Evolutionary conservation across 2,888 invertebrate species (phyloP), one percentile per base, ranked within the genome.

Genomic region (Zygogramma bicolorata): DNA sequence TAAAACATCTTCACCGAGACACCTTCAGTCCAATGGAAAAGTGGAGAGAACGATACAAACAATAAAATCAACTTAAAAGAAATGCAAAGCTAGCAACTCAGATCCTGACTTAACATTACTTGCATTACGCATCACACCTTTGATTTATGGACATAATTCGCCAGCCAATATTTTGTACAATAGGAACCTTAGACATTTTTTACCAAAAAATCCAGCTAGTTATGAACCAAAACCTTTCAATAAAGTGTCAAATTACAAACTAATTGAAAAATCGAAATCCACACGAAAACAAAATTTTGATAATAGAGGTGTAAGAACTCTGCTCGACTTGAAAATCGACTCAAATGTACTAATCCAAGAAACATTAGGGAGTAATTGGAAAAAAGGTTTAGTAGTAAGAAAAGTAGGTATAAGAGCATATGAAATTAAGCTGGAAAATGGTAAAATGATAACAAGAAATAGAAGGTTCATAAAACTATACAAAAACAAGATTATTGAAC

Each of bases 81-180:
- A n/a, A n/a, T n/a, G n/a, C n/a, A n/a, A n/a, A n/a, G n/a, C n/a
- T n/a, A n/a, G n/a, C n/a, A n/a, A n/a, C n/a, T n/a, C n/a, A n/a
- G n/a, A n/a, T n/a, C n/a, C n/a, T n/a, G n/a, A n/a, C n/a, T n/a
- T n/a, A n/a, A n/a, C n/a, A n/a, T n/a, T n/a, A n/a, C n/a, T n/a
- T n/a, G n/a, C n/a, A n/a, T 40, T 20, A 15, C 22, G 61, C 15
- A 63, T 18, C 13, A 63, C 62, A 10, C 42, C 46, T 27, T 40
- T 40, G 40, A 42, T 42, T 15, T 18, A 65, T 15, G 63, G 69
- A 25, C 62, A 76, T 70, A 75, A 76, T 57, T 67, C 79, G 53
- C 78, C 79, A 18, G 67, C 73, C 27, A 70, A 77, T 42, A 22
- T 80, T 18, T 67, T 77, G 22, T 74, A 76, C 74, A 79, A 76